phyloP scores from a whole-genome alignment of 2,888 invertebrate species.

The Lacanobia oleracea region DNA sequence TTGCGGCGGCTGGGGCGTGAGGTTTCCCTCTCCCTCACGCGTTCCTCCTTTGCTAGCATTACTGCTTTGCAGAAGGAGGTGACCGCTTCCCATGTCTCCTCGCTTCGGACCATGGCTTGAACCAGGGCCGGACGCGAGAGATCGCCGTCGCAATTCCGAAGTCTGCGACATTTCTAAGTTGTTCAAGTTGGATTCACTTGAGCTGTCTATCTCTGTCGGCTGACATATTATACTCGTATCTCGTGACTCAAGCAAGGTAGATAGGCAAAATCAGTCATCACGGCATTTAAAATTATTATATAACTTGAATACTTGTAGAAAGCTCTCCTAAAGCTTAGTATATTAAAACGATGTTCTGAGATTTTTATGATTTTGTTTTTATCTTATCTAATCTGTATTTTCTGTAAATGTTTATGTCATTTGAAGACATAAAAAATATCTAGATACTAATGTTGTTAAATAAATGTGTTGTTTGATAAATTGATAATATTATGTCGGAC shows the following conservation, averaged over 20 bases:
- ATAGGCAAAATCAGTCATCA: conserved; percentile 32
- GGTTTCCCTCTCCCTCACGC: too few species aligned
- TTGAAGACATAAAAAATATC: neutral
- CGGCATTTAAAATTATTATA: conserved; percentile 34
- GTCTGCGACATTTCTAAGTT: neutral
- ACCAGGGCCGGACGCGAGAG: too few species aligned
- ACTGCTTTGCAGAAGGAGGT: too few species aligned
- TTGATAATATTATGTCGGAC: conserved; percentile 12
- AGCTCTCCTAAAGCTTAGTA: conserved; percentile 14
- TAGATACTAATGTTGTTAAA: neutral
- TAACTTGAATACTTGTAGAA: conserved; percentile 29
- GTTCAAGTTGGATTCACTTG: conserved; percentile 11
- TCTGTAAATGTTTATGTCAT: neutral
- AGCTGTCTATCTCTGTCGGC: conserved; percentile 1
- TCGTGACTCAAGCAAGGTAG: conserved; percentile 5
- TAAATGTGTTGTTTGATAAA: neutral
- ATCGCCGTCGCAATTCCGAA: too few species aligned
- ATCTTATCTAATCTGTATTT: neutral
- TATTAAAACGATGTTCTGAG: too few species aligned
- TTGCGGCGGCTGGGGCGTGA: too few species aligned
- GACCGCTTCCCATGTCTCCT: too few species aligned
- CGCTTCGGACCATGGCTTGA: too few species aligned
- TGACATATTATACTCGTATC: neutral
- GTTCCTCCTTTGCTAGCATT: too few species aligned
- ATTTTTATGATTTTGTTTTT: neutral